phyloP scores from a whole-genome alignment of 2,113 vertebrate species.

The Ramphastos sulfuratus region DNA sequence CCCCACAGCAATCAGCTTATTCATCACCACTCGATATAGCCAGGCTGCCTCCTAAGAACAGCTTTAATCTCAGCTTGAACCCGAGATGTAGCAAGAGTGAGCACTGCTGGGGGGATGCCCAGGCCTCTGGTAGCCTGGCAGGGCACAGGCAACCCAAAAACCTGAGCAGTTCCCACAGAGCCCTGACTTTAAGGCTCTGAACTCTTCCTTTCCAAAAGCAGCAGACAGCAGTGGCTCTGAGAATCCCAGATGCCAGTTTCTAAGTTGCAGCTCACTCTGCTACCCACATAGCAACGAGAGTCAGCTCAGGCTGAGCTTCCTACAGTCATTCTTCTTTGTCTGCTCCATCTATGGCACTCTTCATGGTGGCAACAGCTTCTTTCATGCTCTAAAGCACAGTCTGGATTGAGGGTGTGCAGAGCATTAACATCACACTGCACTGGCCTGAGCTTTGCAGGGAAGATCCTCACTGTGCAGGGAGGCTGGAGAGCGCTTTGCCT shows the following conservation, averaged over 20 bases:
- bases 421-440: background rate
- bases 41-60: background rate
- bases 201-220: background rate
- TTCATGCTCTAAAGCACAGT: background rate
- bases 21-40: background rate
- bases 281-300: background rate
- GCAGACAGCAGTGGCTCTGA: background rate
- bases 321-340: background rate
- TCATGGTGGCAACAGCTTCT: background rate
- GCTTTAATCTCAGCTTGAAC: background rate
- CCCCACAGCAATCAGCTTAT: conserved; percentile 10
- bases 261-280: background rate
- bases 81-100: fast-evolving
- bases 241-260: background rate
- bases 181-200: background rate
- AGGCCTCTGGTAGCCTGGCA: background rate
- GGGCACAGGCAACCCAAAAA: background rate
- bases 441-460: background rate
- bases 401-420: background rate
- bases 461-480: fast-evolving
- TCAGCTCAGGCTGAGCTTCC: background rate
- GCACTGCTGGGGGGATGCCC: background rate
- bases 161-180: fast-evolving
- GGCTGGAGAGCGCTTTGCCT: background rate
- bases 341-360: background rate